Evolutionary conservation across 2,797 vertebrate species (phyloP), one percentile per base, ranked within the genome.

Genomic region (Lithobates pipiens): DNA sequence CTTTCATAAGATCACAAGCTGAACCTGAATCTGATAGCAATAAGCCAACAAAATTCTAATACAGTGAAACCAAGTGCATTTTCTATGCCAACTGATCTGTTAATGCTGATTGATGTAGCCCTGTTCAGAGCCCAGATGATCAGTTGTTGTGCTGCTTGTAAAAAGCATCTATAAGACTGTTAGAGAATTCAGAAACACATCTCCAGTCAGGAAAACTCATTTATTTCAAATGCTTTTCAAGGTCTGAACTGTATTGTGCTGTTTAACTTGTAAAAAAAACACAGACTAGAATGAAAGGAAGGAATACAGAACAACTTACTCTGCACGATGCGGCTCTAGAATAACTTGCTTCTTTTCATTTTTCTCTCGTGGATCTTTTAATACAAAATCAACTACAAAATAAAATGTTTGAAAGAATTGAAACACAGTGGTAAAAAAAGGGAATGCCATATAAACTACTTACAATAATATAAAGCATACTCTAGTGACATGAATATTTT

Each of bases 351-450:
- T 90, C 61, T 89, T 91, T 46, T 92, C 89, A 0, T 94, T 93
- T 82, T 89, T 93, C 89, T 93, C 92, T 85, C 90, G 91, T 36
- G 93, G 90, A 84, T 95, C 93, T 89, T 91, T 92, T 73, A 96
- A 92, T 85, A 95, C 96, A 92, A 96, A 97, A 86, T 95, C 95
- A 92, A 97, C 97, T 99, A 90, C 78, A 94, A 93, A 83, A 86
- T 86, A 88, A 77, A 69, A 63, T 61, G 21, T 13, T 13, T 39
- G 23, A 1, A 61, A 21, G 50, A 54, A 16, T 54, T 23, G 10
- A 61, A 61, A 61, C 10, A 23, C 54, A 9, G 5, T 61, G 54
- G 1, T 21, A 23, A 7, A 23, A 61, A 61, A n/a, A 1, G 21
- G 21, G 54, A 23, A 61, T 57, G 54, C 21, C 5, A n/a, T 61